Evolutionary conservation across 1,140 invertebrate genomes (phyloP).

Genomic region (Drosophila triauraria): DNA sequence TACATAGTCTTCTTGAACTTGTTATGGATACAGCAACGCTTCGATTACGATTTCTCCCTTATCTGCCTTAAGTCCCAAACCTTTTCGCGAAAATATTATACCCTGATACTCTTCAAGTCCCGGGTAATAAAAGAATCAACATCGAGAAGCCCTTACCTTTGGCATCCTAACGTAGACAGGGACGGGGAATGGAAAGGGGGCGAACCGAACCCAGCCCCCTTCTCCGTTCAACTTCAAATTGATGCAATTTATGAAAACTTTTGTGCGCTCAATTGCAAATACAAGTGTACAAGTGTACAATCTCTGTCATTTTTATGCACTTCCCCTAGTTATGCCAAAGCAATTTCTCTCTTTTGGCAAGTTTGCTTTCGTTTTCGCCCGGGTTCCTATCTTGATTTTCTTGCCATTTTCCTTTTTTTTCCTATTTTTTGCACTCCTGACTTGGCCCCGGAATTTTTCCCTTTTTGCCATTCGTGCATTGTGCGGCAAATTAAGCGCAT

Average conservation of each 20-base stretch:
- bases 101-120: neutral
- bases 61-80: neutral
- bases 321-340: constrained; percentile 71
- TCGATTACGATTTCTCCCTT: neutral
- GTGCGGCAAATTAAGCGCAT: constrained; percentile 79
- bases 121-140: constrained; percentile 30
- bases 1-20: no score
- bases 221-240: constrained; percentile 62
- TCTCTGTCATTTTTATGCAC: constrained; percentile 79
- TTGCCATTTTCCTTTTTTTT: constrained; percentile 28
- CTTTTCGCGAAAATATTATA: neutral
- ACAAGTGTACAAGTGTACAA: constrained; percentile 60
- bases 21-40: neutral
- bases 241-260: constrained; percentile 83
- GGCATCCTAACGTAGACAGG: constrained; percentile 39
- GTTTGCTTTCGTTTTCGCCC: constrained; percentile 47
- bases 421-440: constrained; percentile 12
- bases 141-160: constrained; percentile 70
- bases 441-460: constrained; percentile 3
- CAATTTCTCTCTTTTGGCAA: constrained; percentile 66
- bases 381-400: constrained; percentile 51
- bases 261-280: constrained; percentile 81
- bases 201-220: neutral
- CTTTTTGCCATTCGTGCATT: constrained; percentile 58
- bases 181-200: neutral